Conservation (phyloP, 2,888 invertebrate genomes). For the Dorcus parallelipipedus region DNA sequence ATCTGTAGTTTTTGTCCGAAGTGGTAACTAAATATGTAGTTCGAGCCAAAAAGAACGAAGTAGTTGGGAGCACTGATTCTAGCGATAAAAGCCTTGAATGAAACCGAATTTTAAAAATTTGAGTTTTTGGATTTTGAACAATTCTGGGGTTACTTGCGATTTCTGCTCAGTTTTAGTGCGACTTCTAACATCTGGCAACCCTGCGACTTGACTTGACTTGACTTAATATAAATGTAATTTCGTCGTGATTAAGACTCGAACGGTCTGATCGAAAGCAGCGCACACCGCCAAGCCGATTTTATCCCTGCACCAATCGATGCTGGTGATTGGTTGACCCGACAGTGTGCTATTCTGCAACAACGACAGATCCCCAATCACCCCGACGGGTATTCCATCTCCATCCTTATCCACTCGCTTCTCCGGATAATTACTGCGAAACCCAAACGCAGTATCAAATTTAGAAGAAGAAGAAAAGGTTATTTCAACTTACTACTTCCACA, state of each 20-base stretch:
- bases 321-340: constrained; percentile 83
- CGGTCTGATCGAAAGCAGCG: constrained; percentile 87
- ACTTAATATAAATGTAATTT: constrained; percentile 71
- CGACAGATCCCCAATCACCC: constrained; percentile 72
- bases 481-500: constrained; percentile 90
- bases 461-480: constrained; percentile 9
- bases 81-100: too few relatives aligned
- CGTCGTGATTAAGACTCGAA: constrained; percentile 83
- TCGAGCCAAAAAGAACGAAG: too few relatives aligned
- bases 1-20: too few relatives aligned
- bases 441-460: constrained; percentile 4
- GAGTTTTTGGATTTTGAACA: too few relatives aligned
- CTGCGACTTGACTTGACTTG: background rate
- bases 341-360: constrained; percentile 77
- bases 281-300: constrained; percentile 85
- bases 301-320: constrained; percentile 90
- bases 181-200: too few relatives aligned
- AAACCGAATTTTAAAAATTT: too few relatives aligned
- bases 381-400: constrained; percentile 66
- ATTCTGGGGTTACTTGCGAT: too few relatives aligned
- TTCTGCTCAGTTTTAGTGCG: too few relatives aligned
- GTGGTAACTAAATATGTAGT: too few relatives aligned
- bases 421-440: constrained; percentile 68
- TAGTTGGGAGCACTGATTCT: too few relatives aligned
- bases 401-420: constrained; percentile 68